Evolutionary conservation across 2,888 invertebrate species (phyloP), one percentile per base, ranked within the genome.

Genomic region (Cheilosia vulpina): DNA sequence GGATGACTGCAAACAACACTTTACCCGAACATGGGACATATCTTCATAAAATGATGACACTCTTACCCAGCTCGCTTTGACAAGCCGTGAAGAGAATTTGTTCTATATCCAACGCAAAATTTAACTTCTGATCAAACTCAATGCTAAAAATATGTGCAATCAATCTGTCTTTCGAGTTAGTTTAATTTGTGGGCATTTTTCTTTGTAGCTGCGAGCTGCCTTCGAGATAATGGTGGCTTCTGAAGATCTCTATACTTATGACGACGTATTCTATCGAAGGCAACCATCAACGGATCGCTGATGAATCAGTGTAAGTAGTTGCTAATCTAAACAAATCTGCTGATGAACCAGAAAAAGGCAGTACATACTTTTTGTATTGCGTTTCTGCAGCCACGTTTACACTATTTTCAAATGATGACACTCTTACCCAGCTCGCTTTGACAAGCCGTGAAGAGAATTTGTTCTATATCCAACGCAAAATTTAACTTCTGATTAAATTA

Each of bases 61-160:
- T 17, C 21, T 60, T 11, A 66, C 79, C 79, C 79, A 79, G 79
- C 79, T 79, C 79, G 72, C 80, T 80, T 80, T 80, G 80, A 73
- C 13, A 62, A 55, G 80, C 73, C 60, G 21, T 80, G 73, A 80
- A 73, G 80, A 80, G 31, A 80, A 73, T 45, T 80, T 68, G 73
- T 80, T 60, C 65, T 60, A 45, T 21, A 62, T 13, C 73, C 79
- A 80, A 80, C 73, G 79, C 79, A 34, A 45, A 34, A 53, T 31
- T 34, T 9, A 60, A 53, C n/a, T 45, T 34, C 79, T 73, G 72
- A 81, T 21, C 5, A 19, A 57, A 19, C n/a, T 34, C 3, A 34
- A 27, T 27, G 19, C n/a, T 60, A 41, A 13, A 41, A 9, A 55
- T 45, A 24, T 53, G 2, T 6, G 60, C n/a, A 45, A 17, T 45